Evolutionary conservation across 1,140 invertebrate species (phyloP).

Genomic region (Scaptomyza pallida): DNA sequence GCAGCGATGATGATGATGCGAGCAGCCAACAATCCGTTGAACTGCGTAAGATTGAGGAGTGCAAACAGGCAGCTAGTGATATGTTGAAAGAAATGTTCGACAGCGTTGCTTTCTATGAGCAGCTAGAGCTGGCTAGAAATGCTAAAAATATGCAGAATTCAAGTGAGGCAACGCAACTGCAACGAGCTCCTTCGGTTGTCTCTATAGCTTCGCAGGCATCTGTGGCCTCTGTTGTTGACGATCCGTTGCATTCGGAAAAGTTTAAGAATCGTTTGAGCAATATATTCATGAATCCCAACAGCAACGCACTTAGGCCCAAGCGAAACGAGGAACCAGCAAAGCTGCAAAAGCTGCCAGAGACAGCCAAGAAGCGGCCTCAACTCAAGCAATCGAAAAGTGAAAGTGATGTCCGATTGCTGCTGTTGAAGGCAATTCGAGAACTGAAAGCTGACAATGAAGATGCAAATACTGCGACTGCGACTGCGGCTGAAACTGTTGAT

Average conservation of each 20-base stretch:
- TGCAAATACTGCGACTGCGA: background rate
- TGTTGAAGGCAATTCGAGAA: slow-evolving; percentile 72
- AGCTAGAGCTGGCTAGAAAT: slow-evolving; percentile 36
- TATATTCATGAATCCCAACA: slow-evolving; percentile 68
- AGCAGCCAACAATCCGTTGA: slow-evolving; percentile 17
- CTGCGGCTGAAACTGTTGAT: slow-evolving; percentile 6
- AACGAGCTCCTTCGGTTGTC: slow-evolving; percentile 19
- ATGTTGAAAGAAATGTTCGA: slow-evolving; percentile 70
- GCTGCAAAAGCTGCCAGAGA: background rate
- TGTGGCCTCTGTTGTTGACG: slow-evolving; percentile 60
- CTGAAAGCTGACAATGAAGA: slow-evolving; percentile 55
- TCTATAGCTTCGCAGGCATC: slow-evolving; percentile 51
- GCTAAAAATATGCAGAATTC: background rate
- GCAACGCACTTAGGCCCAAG: slow-evolving; percentile 27
- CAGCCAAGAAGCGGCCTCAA: slow-evolving; percentile 5
- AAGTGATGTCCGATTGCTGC: slow-evolving; percentile 69
- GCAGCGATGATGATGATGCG: slow-evolving; percentile 60
- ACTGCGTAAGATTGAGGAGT: slow-evolving; percentile 47
- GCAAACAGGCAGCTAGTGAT: slow-evolving; percentile 43
- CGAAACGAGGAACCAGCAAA: background rate
- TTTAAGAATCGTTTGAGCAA: slow-evolving; percentile 75
- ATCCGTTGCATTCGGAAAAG: slow-evolving; percentile 75
- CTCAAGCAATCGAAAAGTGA: slow-evolving; percentile 82
- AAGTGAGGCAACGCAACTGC: background rate
- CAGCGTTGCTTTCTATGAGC: slow-evolving; percentile 57